Evolutionary conservation across 2,888 invertebrate genomes (phyloP).

Genomic region (Ophioninae sp.): DNA sequence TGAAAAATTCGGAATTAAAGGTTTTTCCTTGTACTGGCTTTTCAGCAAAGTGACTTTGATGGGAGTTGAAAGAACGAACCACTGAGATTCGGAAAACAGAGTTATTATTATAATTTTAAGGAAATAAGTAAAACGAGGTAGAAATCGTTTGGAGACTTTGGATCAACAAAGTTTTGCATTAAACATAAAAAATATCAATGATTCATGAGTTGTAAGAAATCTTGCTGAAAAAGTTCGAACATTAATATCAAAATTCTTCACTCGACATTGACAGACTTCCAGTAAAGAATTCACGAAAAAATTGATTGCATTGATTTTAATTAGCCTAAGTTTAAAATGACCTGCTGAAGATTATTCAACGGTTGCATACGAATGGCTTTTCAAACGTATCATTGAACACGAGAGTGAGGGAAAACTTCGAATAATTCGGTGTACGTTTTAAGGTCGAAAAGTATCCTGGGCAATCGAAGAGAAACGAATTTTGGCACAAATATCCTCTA

Average conservation of each 20-base stretch:
- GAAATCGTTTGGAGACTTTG: too few species aligned
- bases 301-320: neutral
- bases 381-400: neutral
- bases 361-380: neutral
- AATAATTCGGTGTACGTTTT: neutral
- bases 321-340: neutral
- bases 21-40: neutral
- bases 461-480: slow-evolving; percentile 29
- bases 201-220: too few species aligned
- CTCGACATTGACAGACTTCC: neutral
- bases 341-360: neutral
- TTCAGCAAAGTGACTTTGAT: neutral
- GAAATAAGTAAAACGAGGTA: too few species aligned
- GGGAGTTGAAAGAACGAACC: neutral
- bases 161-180: too few species aligned
- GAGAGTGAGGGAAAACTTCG: neutral
- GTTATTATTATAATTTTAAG: too few species aligned
- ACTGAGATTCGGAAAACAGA: too few species aligned
- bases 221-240: too few species aligned
- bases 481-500: slow-evolving; percentile 26
- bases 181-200: too few species aligned
- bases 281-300: neutral
- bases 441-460: slow-evolving; percentile 3
- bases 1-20: neutral
- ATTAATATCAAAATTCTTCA: too few species aligned